Percentiles rank a stretch among this genome's conserved stretches.
Conservation (phyloP, 2,113 vertebrate genomes). For the Sprattus sprattus region DNA sequence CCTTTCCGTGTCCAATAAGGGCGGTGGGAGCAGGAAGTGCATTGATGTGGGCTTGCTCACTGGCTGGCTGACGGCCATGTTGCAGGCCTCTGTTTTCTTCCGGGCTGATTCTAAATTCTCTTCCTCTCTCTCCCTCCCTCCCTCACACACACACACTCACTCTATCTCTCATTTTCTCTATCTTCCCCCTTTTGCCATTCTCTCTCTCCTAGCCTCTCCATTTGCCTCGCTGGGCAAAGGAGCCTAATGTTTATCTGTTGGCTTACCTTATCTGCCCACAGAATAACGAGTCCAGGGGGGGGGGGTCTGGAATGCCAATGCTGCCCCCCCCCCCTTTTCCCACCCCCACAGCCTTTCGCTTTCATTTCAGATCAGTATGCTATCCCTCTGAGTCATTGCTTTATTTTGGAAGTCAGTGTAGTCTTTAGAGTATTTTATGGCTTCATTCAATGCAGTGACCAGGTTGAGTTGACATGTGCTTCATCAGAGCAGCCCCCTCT, state of each 20-base stretch:
- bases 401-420: not conserved
- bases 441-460: not conserved
- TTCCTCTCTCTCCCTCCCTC: not conserved
- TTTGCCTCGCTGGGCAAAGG: not conserved
- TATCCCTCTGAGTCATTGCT: not conserved
- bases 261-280: slow-evolving; percentile 5
- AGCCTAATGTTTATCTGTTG: not conserved
- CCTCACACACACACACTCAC: not conserved
- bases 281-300: not conserved
- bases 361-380: not conserved
- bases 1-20: not conserved
- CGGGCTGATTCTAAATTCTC: not conserved
- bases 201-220: not conserved
- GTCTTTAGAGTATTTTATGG: not conserved
- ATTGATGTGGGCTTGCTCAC: not conserved
- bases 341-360: not conserved
- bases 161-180: not conserved
- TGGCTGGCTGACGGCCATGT: not conserved
- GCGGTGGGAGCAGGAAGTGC: not conserved
- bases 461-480: not conserved
- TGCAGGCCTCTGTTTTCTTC: not conserved
- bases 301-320: not conserved
- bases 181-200: not conserved
- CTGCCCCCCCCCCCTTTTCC: not conserved
- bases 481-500: not conserved